phyloP scores from a whole-genome alignment of 2,888 invertebrate species.

The Candidula unifasciata region DNA sequence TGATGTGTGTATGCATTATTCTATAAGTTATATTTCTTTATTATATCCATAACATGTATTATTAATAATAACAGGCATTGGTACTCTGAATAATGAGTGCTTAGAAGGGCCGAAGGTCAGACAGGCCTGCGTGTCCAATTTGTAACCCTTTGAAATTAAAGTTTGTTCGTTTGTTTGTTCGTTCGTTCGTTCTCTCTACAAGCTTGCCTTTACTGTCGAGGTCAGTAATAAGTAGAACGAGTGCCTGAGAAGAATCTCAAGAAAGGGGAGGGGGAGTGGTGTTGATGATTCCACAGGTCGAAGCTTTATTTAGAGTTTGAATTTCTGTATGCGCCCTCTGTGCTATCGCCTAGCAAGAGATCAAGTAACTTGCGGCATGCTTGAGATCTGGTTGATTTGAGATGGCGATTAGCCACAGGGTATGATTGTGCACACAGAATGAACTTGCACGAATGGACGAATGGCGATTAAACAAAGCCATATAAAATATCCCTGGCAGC shows the following conservation, averaged over 20 bases:
- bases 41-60: no score
- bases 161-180: no score
- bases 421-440: neutral
- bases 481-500: no score
- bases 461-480: neutral
- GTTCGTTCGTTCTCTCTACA: neutral
- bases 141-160: no score
- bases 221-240: neutral
- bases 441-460: neutral
- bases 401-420: neutral
- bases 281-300: neutral
- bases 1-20: neutral
- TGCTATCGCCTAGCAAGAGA: neutral
- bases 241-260: no score
- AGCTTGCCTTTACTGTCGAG: conserved; percentile 11
- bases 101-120: no score
- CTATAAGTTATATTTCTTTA: neutral
- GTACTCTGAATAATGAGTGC: no score
- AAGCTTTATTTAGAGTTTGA: neutral
- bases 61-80: no score
- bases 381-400: conserved; percentile 4
- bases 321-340: neutral
- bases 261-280: no score
- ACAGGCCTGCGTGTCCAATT: no score
- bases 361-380: neutral